Percentiles rank a stretch among this genome's conserved stretches.
Evolutionary conservation across 1,140 invertebrate genomes (phyloP).

Genomic region (Heliconius hewitsoni): DNA sequence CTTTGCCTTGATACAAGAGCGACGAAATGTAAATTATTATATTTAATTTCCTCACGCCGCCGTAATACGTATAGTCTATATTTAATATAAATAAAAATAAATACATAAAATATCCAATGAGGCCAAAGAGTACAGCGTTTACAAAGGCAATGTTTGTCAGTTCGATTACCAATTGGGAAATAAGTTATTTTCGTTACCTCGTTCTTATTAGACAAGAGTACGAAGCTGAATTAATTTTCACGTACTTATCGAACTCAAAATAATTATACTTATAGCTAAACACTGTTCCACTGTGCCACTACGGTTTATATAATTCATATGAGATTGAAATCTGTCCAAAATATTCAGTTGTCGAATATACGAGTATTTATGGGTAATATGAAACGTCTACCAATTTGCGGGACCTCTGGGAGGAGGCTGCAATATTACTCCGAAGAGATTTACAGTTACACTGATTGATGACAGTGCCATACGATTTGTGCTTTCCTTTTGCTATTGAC

Average conservation of each 20-base stretch:
- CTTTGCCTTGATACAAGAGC: neutral
- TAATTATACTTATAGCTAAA: too few relatives aligned
- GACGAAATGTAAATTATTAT: neutral
- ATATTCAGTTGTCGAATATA: neutral
- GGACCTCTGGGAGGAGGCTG: slow-evolving; percentile 15
- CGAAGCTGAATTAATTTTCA: too few relatives aligned
- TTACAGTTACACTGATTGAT: slow-evolving; percentile 19
- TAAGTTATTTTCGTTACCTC: too few relatives aligned
- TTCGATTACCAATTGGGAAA: too few relatives aligned
- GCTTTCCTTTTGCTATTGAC: neutral
- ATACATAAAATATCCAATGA: too few relatives aligned
- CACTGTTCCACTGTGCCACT: too few relatives aligned
- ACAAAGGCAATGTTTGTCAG: too few relatives aligned
- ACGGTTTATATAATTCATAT: neutral
- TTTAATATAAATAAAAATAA: too few relatives aligned
- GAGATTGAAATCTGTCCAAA: neutral
- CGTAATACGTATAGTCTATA: too few relatives aligned
- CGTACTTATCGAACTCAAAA: too few relatives aligned
- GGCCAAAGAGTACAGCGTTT: too few relatives aligned
- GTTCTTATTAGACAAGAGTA: neutral
- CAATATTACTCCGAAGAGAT: slow-evolving; percentile 25
- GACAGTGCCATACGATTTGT: neutral
- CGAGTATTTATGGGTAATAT: neutral
- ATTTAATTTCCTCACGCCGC: neutral
- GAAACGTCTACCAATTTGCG: neutral